Evolutionary conservation across 2,797 vertebrate species (phyloP).

Genomic region (Geotrypetes seraphini): DNA sequence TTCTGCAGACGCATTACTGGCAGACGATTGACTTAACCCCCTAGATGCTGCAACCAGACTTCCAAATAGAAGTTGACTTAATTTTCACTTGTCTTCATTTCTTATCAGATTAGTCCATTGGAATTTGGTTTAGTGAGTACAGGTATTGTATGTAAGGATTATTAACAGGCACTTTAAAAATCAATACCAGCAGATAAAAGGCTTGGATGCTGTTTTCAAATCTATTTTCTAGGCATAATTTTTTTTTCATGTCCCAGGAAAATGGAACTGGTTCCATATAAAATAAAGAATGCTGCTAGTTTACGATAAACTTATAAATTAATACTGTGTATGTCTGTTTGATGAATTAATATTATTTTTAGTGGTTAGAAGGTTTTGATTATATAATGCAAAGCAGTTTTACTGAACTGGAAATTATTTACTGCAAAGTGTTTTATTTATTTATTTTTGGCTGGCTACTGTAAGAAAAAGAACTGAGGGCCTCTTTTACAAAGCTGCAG

Average conservation of each 20-base stretch:
- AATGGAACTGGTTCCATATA: slow-evolving; percentile 26
- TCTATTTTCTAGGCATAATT: slow-evolving; percentile 22
- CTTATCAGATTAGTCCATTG: slow-evolving; percentile 1
- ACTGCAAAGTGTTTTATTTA: too few relatives aligned
- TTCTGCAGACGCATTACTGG: slow-evolving; percentile 4
- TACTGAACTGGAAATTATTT: too few relatives aligned
- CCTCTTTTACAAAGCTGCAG: too few relatives aligned
- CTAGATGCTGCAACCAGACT: not conserved
- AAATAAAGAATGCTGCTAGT: too few relatives aligned
- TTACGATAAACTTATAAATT: too few relatives aligned
- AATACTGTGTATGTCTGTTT: too few relatives aligned
- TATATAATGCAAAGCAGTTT: too few relatives aligned
- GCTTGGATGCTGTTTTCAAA: slow-evolving; percentile 8
- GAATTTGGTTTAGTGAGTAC: slow-evolving; percentile 14
- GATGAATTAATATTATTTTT: too few relatives aligned
- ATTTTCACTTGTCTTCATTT: not conserved
- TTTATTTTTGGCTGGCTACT: too few relatives aligned
- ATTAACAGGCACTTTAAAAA: slow-evolving; percentile 35
- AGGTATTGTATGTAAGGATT: slow-evolving; percentile 13
- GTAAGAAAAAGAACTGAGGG: too few relatives aligned
- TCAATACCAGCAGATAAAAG: slow-evolving; percentile 16
- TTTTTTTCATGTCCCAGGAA: slow-evolving; percentile 12
- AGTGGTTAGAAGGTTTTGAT: too few relatives aligned
- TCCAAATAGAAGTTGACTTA: not conserved
- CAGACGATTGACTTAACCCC: slow-evolving; percentile 1